phyloP scores from a whole-genome alignment of 2,797 vertebrate species.

The Babyrousa celebensis region DNA sequence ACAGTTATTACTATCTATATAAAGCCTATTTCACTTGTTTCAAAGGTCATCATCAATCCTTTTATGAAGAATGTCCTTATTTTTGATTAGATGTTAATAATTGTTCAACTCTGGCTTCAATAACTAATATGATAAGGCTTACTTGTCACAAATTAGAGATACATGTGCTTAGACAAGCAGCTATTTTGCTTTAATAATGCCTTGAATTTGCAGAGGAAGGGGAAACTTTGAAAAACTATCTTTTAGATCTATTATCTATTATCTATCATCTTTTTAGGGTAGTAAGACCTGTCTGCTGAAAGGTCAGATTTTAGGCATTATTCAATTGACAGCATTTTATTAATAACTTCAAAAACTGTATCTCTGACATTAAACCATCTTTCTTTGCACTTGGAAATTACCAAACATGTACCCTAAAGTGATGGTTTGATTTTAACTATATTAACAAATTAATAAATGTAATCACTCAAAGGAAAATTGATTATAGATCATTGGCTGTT shows the following conservation, averaged over 20 bases:
- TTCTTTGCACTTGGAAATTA: not conserved
- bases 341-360: not conserved
- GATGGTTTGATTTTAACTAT: not conserved
- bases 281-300: not conserved
- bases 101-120: not conserved
- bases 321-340: not conserved
- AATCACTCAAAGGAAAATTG: not conserved
- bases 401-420: not conserved
- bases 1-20: not conserved
- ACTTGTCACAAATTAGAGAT: not conserved
- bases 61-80: not conserved
- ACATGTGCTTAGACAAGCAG: not conserved
- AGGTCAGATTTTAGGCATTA: not conserved
- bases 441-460: not conserved
- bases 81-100: not conserved
- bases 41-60: not conserved
- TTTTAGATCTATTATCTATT: not conserved
- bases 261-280: not conserved
- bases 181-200: not conserved
- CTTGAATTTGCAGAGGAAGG: not conserved
- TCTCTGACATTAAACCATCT: not conserved
- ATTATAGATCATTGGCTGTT: not conserved
- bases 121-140: not conserved
- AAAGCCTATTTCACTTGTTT: not conserved
- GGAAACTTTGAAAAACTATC: not conserved